Evolutionary conservation across 2,113 vertebrate species (phyloP), one percentile per base, ranked within the genome.

Genomic region (Urocynchramus pylzowi): DNA sequence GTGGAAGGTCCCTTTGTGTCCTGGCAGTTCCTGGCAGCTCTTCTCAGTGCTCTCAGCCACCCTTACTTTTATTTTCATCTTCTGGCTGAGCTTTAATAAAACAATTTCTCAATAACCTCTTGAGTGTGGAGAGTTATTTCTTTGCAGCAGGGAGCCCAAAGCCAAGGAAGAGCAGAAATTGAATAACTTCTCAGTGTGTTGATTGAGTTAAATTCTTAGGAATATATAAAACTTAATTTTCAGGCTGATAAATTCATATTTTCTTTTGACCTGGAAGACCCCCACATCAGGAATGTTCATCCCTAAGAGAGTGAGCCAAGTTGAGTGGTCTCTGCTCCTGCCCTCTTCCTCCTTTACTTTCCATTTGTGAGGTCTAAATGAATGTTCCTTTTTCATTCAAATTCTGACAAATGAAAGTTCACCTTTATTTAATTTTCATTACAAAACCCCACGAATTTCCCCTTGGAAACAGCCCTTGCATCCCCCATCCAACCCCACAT

Each of bases 1-100:
- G 2, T 5, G 8, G 42, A 69, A 54, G 27, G 9, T 47, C 35
- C 8, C 13, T 69, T n/a, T 42, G 60, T 74, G 35, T 60, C 18
- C 20, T 50, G 41, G 17, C 24, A 31, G 64, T 35, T 88, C 28
- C 53, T 73, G 73, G 63, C 35, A 61, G 30, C 35, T 33, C 35
- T 23, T 68, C 19, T 37, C 35, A 8, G 26, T 26, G 69, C 24
- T 35, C 35, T 74, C 5, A 9, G 33, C 27, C 27, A 42, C 23
- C 6, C 24, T 50, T 15, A 28, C 21, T 49, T 37, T 92, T 73
- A 20, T 84, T 84, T 73, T 87, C 21, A 17, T 88, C 44, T 76
- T 76, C 45, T 74, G 64, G 15, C 23, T 74, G 56, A 87, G 49
- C 35, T 63, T 87, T 73, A 92, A 90, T 90, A 84, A 92, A 92